Percentiles rank a stretch among this genome's conserved stretches.
phyloP scores from a whole-genome alignment of 2,113 vertebrate species.

The Enhydra lutris region DNA sequence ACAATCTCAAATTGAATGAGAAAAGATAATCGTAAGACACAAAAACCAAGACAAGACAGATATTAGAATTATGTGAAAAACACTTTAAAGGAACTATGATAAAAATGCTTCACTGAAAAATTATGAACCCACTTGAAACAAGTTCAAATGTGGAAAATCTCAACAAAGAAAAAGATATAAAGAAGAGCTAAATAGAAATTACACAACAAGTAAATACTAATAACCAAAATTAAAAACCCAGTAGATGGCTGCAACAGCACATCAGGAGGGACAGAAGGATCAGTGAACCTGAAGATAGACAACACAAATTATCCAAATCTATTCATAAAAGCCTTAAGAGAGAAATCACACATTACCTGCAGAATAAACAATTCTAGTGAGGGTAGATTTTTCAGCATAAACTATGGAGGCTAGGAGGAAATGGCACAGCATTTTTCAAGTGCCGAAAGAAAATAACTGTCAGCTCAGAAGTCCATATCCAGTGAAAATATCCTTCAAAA shows the following conservation, averaged over 20 bases:
- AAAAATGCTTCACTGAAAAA: neutral
- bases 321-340: neutral
- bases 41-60: neutral
- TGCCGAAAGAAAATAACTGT: neutral
- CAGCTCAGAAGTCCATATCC: neutral
- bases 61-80: neutral
- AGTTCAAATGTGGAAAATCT: neutral
- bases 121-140: neutral
- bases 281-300: neutral
- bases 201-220: neutral
- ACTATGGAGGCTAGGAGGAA: neutral
- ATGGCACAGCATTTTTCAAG: neutral
- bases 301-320: neutral
- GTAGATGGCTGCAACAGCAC: too few relatives aligned
- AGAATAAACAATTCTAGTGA: neutral
- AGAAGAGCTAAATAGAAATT: neutral
- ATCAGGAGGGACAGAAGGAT: neutral
- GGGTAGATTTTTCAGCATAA: neutral
- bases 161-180: neutral
- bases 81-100: neutral
- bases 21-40: neutral
- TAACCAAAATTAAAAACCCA: neutral
- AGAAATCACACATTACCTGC: neutral
- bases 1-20: neutral
- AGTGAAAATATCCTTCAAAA: neutral